Evolutionary conservation across 2,888 invertebrate species (phyloP).

Genomic region (Carpatolechia fugitivella): DNA sequence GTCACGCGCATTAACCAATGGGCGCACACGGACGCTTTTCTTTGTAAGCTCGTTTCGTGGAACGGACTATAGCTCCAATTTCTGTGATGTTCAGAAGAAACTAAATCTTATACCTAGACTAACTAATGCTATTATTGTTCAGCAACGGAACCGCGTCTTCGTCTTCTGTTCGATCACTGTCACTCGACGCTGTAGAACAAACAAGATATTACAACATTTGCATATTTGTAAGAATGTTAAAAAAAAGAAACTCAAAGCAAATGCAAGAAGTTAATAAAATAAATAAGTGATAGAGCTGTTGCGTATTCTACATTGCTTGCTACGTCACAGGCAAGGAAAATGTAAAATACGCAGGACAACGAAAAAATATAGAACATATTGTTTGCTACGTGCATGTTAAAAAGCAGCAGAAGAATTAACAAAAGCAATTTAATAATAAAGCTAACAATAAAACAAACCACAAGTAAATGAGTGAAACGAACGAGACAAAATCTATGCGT

Average conservation of each 20-base stretch:
- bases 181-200: constrained; percentile 57
- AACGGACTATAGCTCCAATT: neutral
- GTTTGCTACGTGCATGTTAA: constrained; percentile 15
- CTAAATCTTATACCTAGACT: constrained; percentile 15
- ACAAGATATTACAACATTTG: constrained; percentile 16
- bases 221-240: neutral
- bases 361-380: too few relatives aligned
- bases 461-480: too few relatives aligned
- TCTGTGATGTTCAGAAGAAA: neutral
- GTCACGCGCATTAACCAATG: too few relatives aligned
- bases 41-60: too few relatives aligned
- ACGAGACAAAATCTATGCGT: too few relatives aligned
- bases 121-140: constrained; percentile 45
- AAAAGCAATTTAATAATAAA: too few relatives aligned
- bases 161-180: constrained; percentile 56
- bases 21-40: too few relatives aligned
- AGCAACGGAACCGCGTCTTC: constrained; percentile 60
- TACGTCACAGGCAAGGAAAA: too few relatives aligned
- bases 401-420: neutral
- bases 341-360: too few relatives aligned
- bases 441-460: too few relatives aligned
- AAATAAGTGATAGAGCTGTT: neutral
- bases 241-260: neutral
- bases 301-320: too few relatives aligned
- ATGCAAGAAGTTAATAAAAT: neutral